phyloP scores from a whole-genome alignment of 2,888 invertebrate genomes.

The Epinotia brunnichana region DNA sequence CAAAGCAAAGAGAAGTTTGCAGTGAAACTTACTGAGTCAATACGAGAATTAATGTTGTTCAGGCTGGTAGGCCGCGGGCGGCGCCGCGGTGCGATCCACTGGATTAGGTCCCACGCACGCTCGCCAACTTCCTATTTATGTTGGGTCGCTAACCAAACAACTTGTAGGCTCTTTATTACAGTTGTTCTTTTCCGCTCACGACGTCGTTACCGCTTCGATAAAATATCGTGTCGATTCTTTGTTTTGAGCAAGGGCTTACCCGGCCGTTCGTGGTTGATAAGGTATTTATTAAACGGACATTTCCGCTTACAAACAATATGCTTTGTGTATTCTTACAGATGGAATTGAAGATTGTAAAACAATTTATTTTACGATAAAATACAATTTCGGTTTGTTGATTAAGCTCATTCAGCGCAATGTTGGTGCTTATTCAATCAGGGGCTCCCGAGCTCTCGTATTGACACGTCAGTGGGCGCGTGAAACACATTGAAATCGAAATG shows the following conservation, averaged over 20 bases:
- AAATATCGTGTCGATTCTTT: constrained; percentile 73
- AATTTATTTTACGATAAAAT: constrained; percentile 11
- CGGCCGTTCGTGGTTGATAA: constrained; percentile 49
- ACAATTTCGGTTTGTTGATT: not conserved
- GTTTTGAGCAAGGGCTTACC: constrained; percentile 61
- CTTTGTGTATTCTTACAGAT: constrained; percentile 20
- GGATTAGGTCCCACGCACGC: constrained; percentile 79
- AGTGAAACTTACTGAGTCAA: constrained; percentile 62
- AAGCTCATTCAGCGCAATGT: not conserved
- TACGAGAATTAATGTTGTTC: constrained; percentile 66
- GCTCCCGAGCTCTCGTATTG: not conserved
- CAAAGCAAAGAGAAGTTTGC: constrained; percentile 39
- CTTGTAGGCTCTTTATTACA: constrained; percentile 83
- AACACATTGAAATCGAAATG: no score
- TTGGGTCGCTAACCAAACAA: constrained; percentile 78
- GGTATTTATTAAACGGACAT: constrained; percentile 50
- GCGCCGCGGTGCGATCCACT: constrained; percentile 68
- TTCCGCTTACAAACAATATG: constrained; percentile 47
- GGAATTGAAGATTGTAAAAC: constrained; percentile 7
- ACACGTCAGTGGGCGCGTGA: no score
- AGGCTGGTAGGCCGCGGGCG: constrained; percentile 58
- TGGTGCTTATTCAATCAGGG: not conserved
- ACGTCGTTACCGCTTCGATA: constrained; percentile 73
- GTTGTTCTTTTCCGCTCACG: constrained; percentile 80
- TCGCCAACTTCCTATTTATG: constrained; percentile 74